Evolutionary conservation across 2,797 vertebrate species (phyloP).

Genomic region (Cossypha polioptera): DNA sequence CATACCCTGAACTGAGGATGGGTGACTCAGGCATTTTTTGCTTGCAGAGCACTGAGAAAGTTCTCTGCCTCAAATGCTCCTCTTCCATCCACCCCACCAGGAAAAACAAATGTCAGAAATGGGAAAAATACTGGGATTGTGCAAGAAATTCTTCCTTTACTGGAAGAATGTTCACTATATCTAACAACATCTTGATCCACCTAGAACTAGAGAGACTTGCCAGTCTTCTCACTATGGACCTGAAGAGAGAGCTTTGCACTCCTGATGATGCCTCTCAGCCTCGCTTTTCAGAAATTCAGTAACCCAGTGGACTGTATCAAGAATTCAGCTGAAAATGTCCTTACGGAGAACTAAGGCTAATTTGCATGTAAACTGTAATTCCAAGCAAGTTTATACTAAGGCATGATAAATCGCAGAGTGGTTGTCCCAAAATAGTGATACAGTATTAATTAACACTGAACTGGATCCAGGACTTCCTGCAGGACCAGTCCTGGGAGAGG

Average conservation of each 20-base stretch:
- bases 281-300: background rate
- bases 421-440: background rate
- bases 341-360: background rate
- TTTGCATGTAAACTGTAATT: conserved; percentile 16
- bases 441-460: background rate
- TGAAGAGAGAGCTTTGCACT: background rate
- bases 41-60: background rate
- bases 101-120: background rate
- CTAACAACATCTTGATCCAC: background rate
- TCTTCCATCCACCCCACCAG: background rate
- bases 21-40: background rate
- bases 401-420: background rate
- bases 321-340: background rate
- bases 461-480: background rate
- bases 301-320: background rate
- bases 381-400: background rate
- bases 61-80: background rate
- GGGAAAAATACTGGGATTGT: background rate
- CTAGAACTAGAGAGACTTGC: background rate
- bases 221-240: accelerated
- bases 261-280: background rate
- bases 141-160: background rate
- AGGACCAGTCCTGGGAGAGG: background rate
- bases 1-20: background rate
- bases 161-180: background rate